These are phyloP conservation scores for Matsumurasca onukii DNA, from an alignment of 1,140 invertebrate species.

Conservation along the genomic window DNA sequence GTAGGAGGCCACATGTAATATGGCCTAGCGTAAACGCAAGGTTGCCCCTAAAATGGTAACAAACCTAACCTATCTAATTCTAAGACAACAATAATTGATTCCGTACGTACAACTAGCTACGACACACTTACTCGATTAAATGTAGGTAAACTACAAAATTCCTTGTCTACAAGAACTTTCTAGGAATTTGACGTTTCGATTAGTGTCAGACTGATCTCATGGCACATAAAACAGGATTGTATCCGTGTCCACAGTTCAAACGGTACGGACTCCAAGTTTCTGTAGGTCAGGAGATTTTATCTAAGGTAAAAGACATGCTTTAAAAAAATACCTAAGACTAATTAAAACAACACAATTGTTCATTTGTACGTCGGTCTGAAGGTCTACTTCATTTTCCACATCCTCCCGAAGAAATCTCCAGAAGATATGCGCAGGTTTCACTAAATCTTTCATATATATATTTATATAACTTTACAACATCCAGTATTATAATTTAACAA, in stretches of 20 bases:
- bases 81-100: conserved; percentile 28
- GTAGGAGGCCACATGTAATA: not conserved
- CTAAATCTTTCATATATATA: conserved; percentile 28
- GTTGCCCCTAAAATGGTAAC: conserved; percentile 19
- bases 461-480: conserved; percentile 17
- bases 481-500: conserved; percentile 25
- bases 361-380: conserved; percentile 21
- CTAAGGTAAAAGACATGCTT: no score
- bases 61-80: conserved; percentile 22
- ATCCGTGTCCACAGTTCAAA: not conserved
- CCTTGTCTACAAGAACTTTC: not conserved
- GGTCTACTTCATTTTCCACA: no score
- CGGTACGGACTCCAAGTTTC: no score
- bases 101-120: conserved; percentile 26
- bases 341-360: conserved; percentile 8
- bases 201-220: not conserved
- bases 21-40: conserved; percentile 4
- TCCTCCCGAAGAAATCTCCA: not conserved
- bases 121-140: conserved; percentile 26
- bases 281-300: no score
- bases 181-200: not conserved
- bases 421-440: conserved; percentile 21
- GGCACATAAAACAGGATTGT: not conserved
- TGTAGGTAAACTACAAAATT: conserved; percentile 4
- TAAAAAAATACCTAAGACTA: conserved; percentile 9